phyloP scores from a whole-genome alignment of 2,797 vertebrate genomes.

The Eulemur rubriventer region DNA sequence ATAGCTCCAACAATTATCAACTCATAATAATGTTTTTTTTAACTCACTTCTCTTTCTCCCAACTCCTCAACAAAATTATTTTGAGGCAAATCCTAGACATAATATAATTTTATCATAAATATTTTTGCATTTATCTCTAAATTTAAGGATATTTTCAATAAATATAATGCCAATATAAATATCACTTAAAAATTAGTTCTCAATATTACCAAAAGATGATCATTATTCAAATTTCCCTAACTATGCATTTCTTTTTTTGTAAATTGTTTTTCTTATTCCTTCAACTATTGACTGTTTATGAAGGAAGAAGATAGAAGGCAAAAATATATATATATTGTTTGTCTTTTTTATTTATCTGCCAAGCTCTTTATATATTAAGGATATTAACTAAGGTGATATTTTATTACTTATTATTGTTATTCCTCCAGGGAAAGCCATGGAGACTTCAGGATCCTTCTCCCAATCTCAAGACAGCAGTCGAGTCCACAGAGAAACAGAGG shows the following conservation, averaged over 20 bases:
- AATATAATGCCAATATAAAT: neutral
- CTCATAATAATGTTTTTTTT: neutral
- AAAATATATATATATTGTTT: neutral
- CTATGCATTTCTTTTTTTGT: neutral
- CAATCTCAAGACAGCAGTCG: neutral
- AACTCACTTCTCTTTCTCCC: neutral
- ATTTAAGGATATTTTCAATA: neutral
- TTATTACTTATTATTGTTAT: neutral
- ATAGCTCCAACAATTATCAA: neutral
- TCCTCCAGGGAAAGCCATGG: constrained; percentile 65
- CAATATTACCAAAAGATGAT: neutral
- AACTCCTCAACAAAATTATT: neutral
- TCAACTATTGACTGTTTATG: neutral
- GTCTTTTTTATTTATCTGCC: neutral
- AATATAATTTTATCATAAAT: neutral
- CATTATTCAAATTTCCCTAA: neutral
- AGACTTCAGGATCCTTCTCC: constrained; percentile 24
- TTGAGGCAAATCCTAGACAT: neutral
- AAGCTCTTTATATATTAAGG: constrained; percentile 5
- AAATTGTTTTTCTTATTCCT: neutral
- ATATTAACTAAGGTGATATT: neutral
- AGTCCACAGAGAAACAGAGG: neutral
- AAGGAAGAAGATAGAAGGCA: too few species aligned
- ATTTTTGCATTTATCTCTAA: neutral
- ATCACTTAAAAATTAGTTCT: neutral